These are phyloP conservation scores for Morus bassanus DNA, from an alignment of 2,797 vertebrate genomes.

Conservation along the genomic window DNA sequence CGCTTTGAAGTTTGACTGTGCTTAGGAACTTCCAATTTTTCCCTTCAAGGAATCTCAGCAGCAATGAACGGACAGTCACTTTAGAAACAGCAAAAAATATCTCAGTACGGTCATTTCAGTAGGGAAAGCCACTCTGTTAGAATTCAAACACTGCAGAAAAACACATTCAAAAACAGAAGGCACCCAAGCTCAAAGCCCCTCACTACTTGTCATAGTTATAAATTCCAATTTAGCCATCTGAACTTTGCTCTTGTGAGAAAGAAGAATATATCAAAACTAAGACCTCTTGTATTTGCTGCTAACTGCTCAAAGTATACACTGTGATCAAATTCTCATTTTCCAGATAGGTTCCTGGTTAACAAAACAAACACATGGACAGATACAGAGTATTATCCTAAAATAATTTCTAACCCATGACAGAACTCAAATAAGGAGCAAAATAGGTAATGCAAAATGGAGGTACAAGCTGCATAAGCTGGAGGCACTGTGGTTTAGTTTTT, in stretches of 20 bases:
- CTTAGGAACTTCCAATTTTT: not conserved
- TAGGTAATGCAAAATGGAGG: not conserved
- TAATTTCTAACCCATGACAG: not conserved
- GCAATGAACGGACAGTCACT: not conserved
- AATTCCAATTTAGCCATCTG: not conserved
- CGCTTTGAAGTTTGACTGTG: not conserved
- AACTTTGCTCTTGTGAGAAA: not conserved
- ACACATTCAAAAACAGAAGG: not conserved
- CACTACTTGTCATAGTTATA: not conserved
- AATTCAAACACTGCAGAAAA: not conserved
- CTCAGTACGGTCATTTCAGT: not conserved
- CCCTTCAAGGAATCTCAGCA: not conserved
- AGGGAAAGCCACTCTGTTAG: not conserved
- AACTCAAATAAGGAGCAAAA: not conserved
- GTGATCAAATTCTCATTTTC: not conserved
- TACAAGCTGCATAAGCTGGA: not conserved
- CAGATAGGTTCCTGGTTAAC: not conserved
- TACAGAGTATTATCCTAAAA: not conserved
- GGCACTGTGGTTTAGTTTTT: not conserved
- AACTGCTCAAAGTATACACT: not conserved
- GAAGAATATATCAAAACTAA: not conserved
- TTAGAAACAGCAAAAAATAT: not conserved
- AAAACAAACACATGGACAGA: not conserved
- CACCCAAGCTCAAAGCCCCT: not conserved
- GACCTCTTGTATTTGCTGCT: not conserved